These are phyloP conservation scores for Montipora capricornis DNA, from an alignment of 64 coral and sea anemone genomes.

Conservation along the genomic window DNA sequence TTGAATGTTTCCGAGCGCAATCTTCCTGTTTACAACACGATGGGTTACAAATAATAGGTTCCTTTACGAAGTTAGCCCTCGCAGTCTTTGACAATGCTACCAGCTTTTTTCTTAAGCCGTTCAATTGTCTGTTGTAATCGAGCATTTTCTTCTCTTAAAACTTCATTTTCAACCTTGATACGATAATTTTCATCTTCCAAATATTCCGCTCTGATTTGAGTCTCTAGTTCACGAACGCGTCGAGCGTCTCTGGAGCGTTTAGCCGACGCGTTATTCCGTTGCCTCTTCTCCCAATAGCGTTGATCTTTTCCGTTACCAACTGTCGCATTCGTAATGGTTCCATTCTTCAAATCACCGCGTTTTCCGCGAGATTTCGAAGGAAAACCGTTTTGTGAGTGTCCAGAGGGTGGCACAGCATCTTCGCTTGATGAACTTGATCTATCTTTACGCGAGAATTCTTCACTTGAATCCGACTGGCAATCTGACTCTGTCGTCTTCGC, in stretches of 20 bases:
- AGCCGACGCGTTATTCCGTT: constrained; percentile 90
- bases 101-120: constrained; percentile 58
- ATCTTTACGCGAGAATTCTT: constrained; percentile 38
- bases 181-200: constrained; percentile 91
- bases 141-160: constrained; percentile 77
- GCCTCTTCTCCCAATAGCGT: constrained; percentile 91
- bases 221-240: constrained; percentile 92
- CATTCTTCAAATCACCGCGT: constrained; percentile 57
- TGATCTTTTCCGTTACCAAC: constrained; percentile 73
- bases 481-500: constrained; percentile 20
- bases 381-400: not conserved
- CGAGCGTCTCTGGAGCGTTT: constrained; percentile 90
- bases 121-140: constrained; percentile 80
- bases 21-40: not conserved
- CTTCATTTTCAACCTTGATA: constrained; percentile 80
- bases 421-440: constrained; percentile 43
- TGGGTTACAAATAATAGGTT: not conserved
- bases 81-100: not conserved
- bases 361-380: constrained; percentile 60
- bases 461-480: constrained; percentile 45
- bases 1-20: not conserved
- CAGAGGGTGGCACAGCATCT: constrained; percentile 1
- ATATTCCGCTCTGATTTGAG: constrained; percentile 90
- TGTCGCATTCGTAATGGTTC: constrained; percentile 1
- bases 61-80: not conserved